Evolutionary conservation across 1,140 invertebrate genomes (phyloP).

Genomic region (Drosophila navojoa): DNA sequence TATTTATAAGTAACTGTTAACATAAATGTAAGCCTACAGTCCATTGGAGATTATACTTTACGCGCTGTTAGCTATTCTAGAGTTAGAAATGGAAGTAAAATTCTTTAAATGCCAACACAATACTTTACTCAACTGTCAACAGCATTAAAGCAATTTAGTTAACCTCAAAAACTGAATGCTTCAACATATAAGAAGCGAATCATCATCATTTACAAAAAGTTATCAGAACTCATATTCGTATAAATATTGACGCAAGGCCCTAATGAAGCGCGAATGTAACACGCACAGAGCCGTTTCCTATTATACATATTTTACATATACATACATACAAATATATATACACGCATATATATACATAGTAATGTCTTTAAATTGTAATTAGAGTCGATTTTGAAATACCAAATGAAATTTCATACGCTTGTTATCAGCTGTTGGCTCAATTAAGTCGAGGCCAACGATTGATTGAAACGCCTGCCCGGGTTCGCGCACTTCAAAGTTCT

Average conservation of each 20-base stretch:
- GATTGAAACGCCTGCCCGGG: conserved; percentile 15
- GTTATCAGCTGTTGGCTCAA: conserved; percentile 35
- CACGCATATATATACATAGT: neutral
- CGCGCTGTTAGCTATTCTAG: too few relatives aligned
- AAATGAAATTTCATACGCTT: conserved; percentile 3
- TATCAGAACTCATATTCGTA: neutral
- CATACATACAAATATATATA: neutral
- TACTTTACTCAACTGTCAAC: too few relatives aligned
- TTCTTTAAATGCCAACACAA: neutral
- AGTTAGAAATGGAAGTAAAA: neutral
- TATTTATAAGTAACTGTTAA: too few relatives aligned
- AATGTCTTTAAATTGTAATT: conserved; percentile 30
- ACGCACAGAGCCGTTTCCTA: neutral
- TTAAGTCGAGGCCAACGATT: conserved; percentile 41
- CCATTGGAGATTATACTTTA: too few relatives aligned
- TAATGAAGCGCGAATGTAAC: neutral
- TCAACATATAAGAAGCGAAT: neutral
- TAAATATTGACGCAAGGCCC: conserved; percentile 6
- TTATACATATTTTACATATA: neutral
- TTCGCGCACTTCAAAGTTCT: neutral
- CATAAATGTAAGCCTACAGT: too few relatives aligned
- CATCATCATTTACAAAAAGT: neutral
- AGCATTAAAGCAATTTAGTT: neutral
- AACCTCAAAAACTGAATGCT: neutral
- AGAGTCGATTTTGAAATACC: conserved; percentile 20